Percentiles rank a stretch among this genome's conserved stretches.
Conservation (phyloP, 2,888 invertebrate species). For the Malthinus seriepunctatus region DNA sequence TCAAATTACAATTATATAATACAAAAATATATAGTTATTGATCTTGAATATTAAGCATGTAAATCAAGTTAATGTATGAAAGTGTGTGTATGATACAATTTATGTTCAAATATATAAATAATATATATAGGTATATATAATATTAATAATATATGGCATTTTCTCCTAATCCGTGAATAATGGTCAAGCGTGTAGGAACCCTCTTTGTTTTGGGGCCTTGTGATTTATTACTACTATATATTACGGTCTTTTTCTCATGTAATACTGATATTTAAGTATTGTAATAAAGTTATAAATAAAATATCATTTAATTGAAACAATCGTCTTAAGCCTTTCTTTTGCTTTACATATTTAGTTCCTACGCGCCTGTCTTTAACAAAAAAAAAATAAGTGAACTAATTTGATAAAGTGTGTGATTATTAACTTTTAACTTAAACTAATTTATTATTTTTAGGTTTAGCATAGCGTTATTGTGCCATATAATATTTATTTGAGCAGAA, state of each 20-base stretch:
- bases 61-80: slow-evolving; percentile 37
- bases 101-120: slow-evolving; percentile 6
- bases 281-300: slow-evolving; percentile 39
- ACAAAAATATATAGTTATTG: slow-evolving; percentile 50
- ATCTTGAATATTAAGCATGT: slow-evolving; percentile 44
- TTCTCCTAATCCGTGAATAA: slow-evolving; percentile 55
- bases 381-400: slow-evolving; percentile 47
- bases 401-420: slow-evolving; percentile 55
- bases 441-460: neutral
- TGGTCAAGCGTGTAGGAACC: slow-evolving; percentile 46
- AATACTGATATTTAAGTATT: slow-evolving; percentile 35
- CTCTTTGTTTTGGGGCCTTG: slow-evolving; percentile 39
- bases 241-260: slow-evolving; percentile 29
- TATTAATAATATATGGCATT: slow-evolving; percentile 48
- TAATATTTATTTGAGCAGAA: neutral
- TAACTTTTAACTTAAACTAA: slow-evolving; percentile 15
- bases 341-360: slow-evolving; percentile 34
- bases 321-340: slow-evolving; percentile 22
- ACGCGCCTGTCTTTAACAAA: slow-evolving; percentile 41
- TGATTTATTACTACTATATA: slow-evolving; percentile 32
- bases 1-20: slow-evolving; percentile 45
- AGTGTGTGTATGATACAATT: slow-evolving; percentile 48
- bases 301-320: slow-evolving; percentile 48
- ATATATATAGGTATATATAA: slow-evolving; percentile 39
- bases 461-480: slow-evolving; percentile 2